Evolutionary conservation across 2,113 vertebrate species (phyloP), one percentile per base, ranked within the genome.

Genomic region (Callocephalon fimbriatum): DNA sequence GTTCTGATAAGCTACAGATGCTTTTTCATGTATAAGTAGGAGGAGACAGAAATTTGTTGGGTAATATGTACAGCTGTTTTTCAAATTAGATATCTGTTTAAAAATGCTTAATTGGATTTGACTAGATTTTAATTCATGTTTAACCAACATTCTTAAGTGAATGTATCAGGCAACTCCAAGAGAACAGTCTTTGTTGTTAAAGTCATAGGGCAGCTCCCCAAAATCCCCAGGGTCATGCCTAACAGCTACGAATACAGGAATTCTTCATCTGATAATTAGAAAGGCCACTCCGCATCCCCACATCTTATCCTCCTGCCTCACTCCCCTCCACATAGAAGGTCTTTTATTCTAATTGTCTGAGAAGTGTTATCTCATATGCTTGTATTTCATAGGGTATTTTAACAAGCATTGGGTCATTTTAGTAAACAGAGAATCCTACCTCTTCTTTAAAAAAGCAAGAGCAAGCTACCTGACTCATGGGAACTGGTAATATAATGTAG

Each of bases 281-380:
- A 95, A 86, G 73, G 31, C 76, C 70, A 27, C 26, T 80, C 47
- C n/a, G 7, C 17, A 35, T 11, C 12, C 20, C 22, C 32, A 23
- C 47, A 54, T 47, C 38, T 48, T 16, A n/a, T 35, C 62, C 56
- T 63, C 25, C 26, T 83, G 42, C 37, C 59, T 45, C 47, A 62
- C 45, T 66, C 50, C 12, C 25, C 40, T 70, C 17, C 29, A 29
- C 18, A 77, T 59, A 80, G 45, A 96, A 96, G 54, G 70, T 90
- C 61, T 95, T 96, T 78, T 84, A 95, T 95, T 95, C 86, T 95
- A 95, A 97, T 94, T 88, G 77, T 50, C 72, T 68, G 15, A 45
- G 90, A 94, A 95, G 74, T 84, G 18, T 95, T 95, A 89, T 92
- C 85, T 97, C 96, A 86, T 54, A 56, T 95, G 80, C 90, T 96